Conservation (phyloP, 2,888 invertebrate species). For the Cheilosia impressa region DNA sequence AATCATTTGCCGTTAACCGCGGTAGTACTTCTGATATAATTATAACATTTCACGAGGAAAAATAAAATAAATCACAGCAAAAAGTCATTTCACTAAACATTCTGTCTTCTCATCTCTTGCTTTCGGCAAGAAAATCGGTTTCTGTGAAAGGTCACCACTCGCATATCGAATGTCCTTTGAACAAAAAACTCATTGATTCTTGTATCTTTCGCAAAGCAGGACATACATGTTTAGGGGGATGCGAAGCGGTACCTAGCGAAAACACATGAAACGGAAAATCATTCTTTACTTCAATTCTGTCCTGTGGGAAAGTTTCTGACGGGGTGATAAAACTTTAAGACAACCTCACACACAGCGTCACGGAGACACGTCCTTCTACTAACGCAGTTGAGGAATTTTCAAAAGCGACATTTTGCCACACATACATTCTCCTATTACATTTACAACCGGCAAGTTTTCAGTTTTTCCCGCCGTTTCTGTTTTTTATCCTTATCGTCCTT, state of each 20-base stretch:
- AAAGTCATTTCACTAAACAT: slow-evolving; percentile 39
- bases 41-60: neutral
- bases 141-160: slow-evolving; percentile 56
- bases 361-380: slow-evolving; percentile 17
- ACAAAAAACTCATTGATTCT: slow-evolving; percentile 47
- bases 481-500: slow-evolving; percentile 14
- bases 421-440: slow-evolving; percentile 13
- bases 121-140: slow-evolving; percentile 17
- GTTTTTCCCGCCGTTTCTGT: slow-evolving; percentile 15
- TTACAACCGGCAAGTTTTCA: slow-evolving; percentile 1
- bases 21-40: neutral
- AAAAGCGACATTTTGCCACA: slow-evolving; percentile 58
- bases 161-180: slow-evolving; percentile 45
- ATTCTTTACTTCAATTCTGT: slow-evolving; percentile 52
- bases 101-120: slow-evolving; percentile 33
- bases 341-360: slow-evolving; percentile 17
- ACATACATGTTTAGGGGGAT: slow-evolving; percentile 8
- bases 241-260: slow-evolving; percentile 21
- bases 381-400: slow-evolving; percentile 58
- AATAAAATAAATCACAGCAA: neutral
- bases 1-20: neutral
- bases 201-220: slow-evolving; percentile 27
- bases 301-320: slow-evolving; percentile 58
- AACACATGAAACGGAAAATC: slow-evolving; percentile 62
- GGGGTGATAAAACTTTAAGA: slow-evolving; percentile 72